These are phyloP conservation scores for Falco biarmicus DNA, from an alignment of 2,797 vertebrate genomes.

Conservation along the genomic window DNA sequence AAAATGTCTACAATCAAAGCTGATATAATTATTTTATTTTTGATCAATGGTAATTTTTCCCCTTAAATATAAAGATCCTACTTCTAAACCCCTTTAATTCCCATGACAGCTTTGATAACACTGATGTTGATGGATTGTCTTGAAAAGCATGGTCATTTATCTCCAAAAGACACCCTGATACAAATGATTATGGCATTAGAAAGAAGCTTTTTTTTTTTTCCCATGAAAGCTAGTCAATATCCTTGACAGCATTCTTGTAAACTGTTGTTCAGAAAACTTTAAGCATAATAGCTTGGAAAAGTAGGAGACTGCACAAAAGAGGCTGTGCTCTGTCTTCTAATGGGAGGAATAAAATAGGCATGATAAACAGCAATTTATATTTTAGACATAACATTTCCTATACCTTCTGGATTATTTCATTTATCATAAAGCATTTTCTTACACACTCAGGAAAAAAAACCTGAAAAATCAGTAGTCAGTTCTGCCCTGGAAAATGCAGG, in stretches of 20 bases:
- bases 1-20: background rate
- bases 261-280: background rate
- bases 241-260: background rate
- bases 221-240: background rate
- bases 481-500: background rate
- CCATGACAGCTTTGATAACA: background rate
- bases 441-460: accelerated
- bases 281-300: background rate
- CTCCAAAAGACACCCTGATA: background rate
- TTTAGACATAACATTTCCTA: background rate
- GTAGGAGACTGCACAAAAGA: background rate
- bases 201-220: background rate
- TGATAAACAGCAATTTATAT: background rate
- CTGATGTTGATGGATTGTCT: background rate
- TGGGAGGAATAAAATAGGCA: background rate
- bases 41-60: background rate
- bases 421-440: background rate
- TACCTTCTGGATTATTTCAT: background rate
- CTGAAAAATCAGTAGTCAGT: background rate
- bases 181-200: background rate
- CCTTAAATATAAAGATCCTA: background rate
- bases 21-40: background rate
- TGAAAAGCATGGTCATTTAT: background rate
- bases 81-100: background rate
- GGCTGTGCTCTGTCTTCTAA: background rate